Evolutionary conservation across 2,113 vertebrate species (phyloP).

Genomic region (Chionis minor): DNA sequence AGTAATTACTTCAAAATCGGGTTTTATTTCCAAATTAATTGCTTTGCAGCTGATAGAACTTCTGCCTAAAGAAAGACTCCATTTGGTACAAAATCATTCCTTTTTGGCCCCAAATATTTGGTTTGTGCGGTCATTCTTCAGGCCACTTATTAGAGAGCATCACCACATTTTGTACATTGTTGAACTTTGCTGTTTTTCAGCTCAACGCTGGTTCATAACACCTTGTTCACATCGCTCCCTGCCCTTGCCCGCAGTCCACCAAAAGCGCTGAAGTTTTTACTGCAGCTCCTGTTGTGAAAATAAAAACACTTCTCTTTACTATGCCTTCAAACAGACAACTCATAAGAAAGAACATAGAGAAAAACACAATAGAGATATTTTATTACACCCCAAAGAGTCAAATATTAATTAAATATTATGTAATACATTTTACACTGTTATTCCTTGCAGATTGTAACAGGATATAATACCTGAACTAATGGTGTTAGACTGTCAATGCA

Average conservation of each 20-base stretch:
- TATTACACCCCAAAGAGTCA: not conserved
- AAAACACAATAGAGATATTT: not conserved
- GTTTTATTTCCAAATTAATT: not conserved
- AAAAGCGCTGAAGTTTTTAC: not conserved
- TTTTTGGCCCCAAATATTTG: not conserved
- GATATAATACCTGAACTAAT: not conserved
- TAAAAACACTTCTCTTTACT: not conserved
- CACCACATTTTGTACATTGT: not conserved
- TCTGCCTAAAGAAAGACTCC: not conserved
- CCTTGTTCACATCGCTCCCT: not conserved
- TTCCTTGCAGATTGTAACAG: not conserved
- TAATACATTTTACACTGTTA: not conserved
- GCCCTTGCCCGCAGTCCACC: fast-evolving
- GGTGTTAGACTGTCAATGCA: not conserved
- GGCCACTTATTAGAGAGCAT: not conserved
- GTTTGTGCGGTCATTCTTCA: not conserved
- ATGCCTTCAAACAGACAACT: not conserved
- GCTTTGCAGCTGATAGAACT: not conserved
- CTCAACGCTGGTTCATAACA: not conserved
- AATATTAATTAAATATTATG: not conserved
- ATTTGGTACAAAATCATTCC: not conserved
- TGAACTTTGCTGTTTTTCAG: not conserved
- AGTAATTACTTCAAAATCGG: not conserved
- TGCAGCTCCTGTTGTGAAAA: not conserved
- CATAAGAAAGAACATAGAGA: not conserved